Evolutionary conservation across 2,888 invertebrate species (phyloP), one percentile per base, ranked within the genome.

Genomic region (Magallana nippona): DNA sequence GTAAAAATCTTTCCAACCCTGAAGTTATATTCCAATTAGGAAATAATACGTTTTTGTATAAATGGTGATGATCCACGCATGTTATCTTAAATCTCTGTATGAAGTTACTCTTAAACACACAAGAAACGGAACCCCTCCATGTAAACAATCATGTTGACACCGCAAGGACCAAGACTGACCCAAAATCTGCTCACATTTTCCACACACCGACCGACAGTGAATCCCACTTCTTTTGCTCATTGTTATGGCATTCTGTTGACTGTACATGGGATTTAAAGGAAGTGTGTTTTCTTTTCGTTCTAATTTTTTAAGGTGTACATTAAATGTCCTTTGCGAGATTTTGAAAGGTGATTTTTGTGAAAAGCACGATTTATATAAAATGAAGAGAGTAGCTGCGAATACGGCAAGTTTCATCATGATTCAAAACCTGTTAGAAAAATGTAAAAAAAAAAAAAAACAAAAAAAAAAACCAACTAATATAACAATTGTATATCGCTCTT

Each of bases 151-250:
- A 2, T 71, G 71, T 15, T 71, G 71, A 71, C 71, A 71, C 32
- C 71, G 71, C 13, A 22, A 13, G 22, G 71, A 32, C 71, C 71
- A 71, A 22, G 71, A 71, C 27, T 22, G 71, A 2, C 71, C 71
- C 13, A 71, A 32, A 27, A 71, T 71, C 27, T 71, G 22, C 27
- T 71, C 71, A 71, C 71, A 71, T 71, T 71, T 71, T 32, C 71
- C 71, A 71, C 71, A 71, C 27, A 71, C 71, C 27, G 13, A 71
- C 5, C 32, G 22, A 71, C 71, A 71, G 32, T 71, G 71, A 27
- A 71, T 71, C 27, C 71, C 71, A 1, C 71, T 71, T 71, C 71
- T 27, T 71, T 71, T 71, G 71, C 13, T 27, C 27, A 71, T 71
- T 15, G 11, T 10, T 15, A 27, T 71, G 27, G 32, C 13, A 15